These are phyloP conservation scores for Ophioderma brevispina DNA, from an alignment of 35 echinoderm and acorn worm species.

Conservation along the genomic window DNA sequence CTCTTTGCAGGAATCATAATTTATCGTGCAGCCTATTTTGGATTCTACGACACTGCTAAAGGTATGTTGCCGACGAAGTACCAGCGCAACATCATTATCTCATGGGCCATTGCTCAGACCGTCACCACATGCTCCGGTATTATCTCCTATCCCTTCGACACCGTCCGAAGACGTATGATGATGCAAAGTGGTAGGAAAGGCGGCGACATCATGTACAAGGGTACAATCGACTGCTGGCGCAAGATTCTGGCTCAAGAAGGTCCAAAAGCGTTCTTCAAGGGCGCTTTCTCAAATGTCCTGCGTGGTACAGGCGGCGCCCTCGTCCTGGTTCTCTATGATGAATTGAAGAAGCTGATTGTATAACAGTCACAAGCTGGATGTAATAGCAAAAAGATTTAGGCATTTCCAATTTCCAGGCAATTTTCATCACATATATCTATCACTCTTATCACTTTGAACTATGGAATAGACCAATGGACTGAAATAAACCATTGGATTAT, in stretches of 20 bases:
- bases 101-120: constrained; percentile 93
- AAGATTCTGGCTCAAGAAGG: constrained; percentile 87
- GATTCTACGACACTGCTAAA: constrained; percentile 97
- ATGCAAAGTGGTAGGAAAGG: constrained; percentile 87
- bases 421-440: no score
- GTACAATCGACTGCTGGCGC: constrained; percentile 92
- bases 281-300: constrained; percentile 91
- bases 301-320: constrained; percentile 97
- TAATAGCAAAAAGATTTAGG: no score
- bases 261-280: constrained; percentile 91
- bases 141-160: constrained; percentile 99
- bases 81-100: constrained; percentile 81
- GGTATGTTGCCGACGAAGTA: constrained; percentile 63
- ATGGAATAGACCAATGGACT: no score
- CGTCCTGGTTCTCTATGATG: constrained; percentile 92
- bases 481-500: no score
- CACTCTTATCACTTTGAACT: no score
- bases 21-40: constrained; percentile 97
- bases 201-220: constrained; percentile 90
- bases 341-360: constrained; percentile 86
- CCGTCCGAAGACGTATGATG: constrained; percentile 97
- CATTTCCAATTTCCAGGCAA: no score
- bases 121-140: constrained; percentile 95
- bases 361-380: no score
- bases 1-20: constrained; percentile 83